These are phyloP conservation scores for Eulemur rufifrons DNA, from an alignment of 2,113 vertebrate genomes.

Conservation along the genomic window DNA sequence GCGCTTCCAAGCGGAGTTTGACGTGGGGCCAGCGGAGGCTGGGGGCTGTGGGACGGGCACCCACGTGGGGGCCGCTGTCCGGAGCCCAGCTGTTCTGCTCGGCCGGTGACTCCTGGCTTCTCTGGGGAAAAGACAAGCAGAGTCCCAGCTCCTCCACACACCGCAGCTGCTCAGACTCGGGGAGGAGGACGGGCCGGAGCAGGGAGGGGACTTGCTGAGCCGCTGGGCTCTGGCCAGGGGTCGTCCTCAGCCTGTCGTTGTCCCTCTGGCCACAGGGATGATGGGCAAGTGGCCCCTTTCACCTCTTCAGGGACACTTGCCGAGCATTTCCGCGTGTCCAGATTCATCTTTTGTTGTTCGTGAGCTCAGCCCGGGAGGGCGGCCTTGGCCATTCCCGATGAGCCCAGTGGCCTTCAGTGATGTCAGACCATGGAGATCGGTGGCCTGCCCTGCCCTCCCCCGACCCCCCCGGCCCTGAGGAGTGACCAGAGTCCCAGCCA, in stretches of 20 bases:
- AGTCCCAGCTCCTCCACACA: fast-evolving
- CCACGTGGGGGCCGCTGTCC: not conserved
- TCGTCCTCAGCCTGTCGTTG: too few species aligned
- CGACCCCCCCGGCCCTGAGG: not conserved
- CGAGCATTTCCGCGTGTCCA: fast-evolving
- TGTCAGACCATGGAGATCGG: fast-evolving
- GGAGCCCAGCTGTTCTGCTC: not conserved
- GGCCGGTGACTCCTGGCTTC: not conserved
- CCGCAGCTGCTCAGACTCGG: fast-evolving
- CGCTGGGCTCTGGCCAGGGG: not conserved
- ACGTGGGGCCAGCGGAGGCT: not conserved
- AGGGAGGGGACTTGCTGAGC: not conserved
- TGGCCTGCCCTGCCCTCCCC: fast-evolving
- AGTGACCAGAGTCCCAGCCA: not conserved
- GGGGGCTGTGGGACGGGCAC: fast-evolving
- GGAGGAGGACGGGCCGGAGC: not conserved
- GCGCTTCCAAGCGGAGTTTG: not conserved
- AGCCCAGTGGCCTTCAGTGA: fast-evolving
- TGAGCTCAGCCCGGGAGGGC: not conserved
- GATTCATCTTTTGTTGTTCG: fast-evolving
- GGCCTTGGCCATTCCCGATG: fast-evolving
- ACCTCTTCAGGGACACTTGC: fast-evolving
- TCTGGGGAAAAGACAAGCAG: not conserved
- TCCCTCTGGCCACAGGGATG: not conserved
- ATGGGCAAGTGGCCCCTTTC: too few species aligned